Evolutionary conservation across 2,113 vertebrate species (phyloP).

Genomic region (Colinus virginianus): DNA sequence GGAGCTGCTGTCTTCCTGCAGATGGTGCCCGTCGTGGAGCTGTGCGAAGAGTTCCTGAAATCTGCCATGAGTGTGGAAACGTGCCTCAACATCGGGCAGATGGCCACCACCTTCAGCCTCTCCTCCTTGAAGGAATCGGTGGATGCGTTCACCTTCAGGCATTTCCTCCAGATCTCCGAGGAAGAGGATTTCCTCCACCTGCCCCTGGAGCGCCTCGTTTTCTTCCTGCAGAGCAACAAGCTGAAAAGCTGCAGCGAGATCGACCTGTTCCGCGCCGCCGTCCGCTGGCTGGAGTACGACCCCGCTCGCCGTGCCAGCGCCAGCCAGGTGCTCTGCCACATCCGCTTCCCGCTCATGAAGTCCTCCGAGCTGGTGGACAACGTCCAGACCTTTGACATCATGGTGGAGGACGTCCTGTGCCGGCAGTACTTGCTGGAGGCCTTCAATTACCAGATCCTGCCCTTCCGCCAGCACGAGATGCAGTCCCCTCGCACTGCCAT

Average conservation of each 20-base stretch:
- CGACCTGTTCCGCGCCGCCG: slow-evolving; percentile 90
- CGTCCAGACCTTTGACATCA: slow-evolving; percentile 93
- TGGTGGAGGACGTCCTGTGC: slow-evolving; percentile 95
- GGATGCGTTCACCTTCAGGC: slow-evolving; percentile 92
- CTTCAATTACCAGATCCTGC: slow-evolving; percentile 97
- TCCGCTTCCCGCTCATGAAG: slow-evolving; percentile 96
- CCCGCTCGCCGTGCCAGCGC: slow-evolving; percentile 82
- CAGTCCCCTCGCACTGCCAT: slow-evolving; percentile 88
- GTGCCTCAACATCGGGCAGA: slow-evolving; percentile 95
- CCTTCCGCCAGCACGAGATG: slow-evolving; percentile 97
- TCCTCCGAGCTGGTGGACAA: slow-evolving; percentile 95
- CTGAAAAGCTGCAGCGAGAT: slow-evolving; percentile 93
- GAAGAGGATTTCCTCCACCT: slow-evolving; percentile 97
- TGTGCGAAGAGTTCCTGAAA: slow-evolving; percentile 97
- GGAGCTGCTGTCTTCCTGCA: slow-evolving; percentile 97
- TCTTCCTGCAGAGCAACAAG: slow-evolving; percentile 97
- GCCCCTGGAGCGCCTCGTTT: slow-evolving; percentile 91
- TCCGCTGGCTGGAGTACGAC: slow-evolving; percentile 92
- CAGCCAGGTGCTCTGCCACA: slow-evolving; percentile 90
- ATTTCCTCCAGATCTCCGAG: slow-evolving; percentile 95
- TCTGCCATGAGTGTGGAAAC: slow-evolving; percentile 98
- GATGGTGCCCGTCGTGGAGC: slow-evolving; percentile 95
- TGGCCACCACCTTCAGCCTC: slow-evolving; percentile 96
- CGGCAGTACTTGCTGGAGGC: slow-evolving; percentile 94
- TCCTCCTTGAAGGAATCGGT: slow-evolving; percentile 94